Evolutionary conservation across 2,113 vertebrate genomes (phyloP), one percentile per base, ranked within the genome.

Genomic region (Aix galericulata): DNA sequence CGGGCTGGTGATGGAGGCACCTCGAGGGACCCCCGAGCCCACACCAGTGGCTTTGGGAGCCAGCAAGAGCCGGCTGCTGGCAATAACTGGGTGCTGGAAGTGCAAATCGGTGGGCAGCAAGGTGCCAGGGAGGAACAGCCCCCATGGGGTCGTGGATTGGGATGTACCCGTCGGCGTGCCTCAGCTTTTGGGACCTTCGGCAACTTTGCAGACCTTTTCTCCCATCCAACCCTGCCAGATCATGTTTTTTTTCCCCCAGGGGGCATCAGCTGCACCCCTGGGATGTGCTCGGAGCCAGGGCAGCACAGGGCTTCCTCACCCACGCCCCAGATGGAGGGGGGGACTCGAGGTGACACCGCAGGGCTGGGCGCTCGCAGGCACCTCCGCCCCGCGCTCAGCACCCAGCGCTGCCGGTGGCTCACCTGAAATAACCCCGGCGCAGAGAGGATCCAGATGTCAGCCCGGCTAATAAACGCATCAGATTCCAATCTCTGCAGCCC

Each of bases 381-480:
- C 32, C 26, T 9, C 78, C 78, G 16, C 32, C 74, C 89, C 29
- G 1, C 3, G 1, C 73, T 60, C 78, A 15, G 27, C 69, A 23
- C 62, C 89, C 75, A 34, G 42, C 22, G 1, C 58, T 60, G 66
- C 86, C 63, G 80, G 67, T 77, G 9, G 4, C 88, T 95, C 93
- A 81, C 95, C 96, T 97, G 44, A 74, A 40, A 77, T 97, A 64
- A 95, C 91, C 95, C 85, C 93, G n/a, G 82, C 17, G 7, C 84
- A 9, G 27, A 76, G 81, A 94, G 95, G 94, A 95, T 95, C 93
- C 95, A 95, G 91, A 91, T 96, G 95, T 93, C 96, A 95, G 78
- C 85, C 85, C 1, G 2, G 82, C 85, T 94, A 93, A 96, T 97
- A 96, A 96, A 95, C 95, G 95, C 94, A 83, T 96, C 95, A 93